A percentile compares a stretch with the other conserved stretches of the same genome.
Evolutionary conservation across 2,797 vertebrate genomes (phyloP).

Genomic region (Betta splendens): DNA sequence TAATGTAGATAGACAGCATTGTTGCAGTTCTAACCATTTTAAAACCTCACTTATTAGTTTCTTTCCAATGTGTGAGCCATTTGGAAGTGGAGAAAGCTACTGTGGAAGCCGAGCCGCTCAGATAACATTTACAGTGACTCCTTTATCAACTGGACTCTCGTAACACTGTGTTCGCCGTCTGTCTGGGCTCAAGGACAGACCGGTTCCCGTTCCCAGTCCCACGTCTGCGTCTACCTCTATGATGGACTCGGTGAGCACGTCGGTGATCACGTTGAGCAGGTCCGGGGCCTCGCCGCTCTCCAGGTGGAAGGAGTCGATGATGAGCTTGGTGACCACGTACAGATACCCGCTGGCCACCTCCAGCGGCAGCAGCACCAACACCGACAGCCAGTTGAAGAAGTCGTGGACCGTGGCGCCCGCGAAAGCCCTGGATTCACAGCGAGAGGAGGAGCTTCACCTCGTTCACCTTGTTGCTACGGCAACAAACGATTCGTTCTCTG

Average conservation of each 20-base stretch:
- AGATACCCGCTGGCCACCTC: constrained; percentile 88
- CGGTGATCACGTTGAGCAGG: constrained; percentile 94
- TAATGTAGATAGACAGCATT: constrained; percentile 16
- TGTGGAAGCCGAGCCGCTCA: not conserved
- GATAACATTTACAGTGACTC: not conserved
- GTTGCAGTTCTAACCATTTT: too few species aligned
- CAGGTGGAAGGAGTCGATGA: constrained; percentile 88
- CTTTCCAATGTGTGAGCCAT: not conserved
- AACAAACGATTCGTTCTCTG: not conserved
- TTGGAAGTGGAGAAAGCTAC: not conserved
- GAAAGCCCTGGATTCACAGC: constrained; percentile 85
- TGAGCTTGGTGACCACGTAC: constrained; percentile 81
- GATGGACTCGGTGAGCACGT: constrained; percentile 89
- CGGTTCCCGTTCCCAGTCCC: too few species aligned
- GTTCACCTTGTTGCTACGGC: not conserved
- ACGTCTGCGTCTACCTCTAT: too few species aligned
- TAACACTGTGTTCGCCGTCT: not conserved
- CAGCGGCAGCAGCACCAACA: constrained; percentile 90
- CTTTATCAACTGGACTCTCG: not conserved
- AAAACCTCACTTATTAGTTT: not conserved
- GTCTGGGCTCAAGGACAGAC: not conserved
- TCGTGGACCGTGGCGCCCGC: constrained; percentile 95
- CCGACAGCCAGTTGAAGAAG: constrained; percentile 98
- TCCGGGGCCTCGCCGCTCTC: constrained; percentile 89
- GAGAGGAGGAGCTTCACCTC: too few species aligned